Evolutionary conservation across 1,140 invertebrate genomes (phyloP).

Genomic region (Drosophila erecta): DNA sequence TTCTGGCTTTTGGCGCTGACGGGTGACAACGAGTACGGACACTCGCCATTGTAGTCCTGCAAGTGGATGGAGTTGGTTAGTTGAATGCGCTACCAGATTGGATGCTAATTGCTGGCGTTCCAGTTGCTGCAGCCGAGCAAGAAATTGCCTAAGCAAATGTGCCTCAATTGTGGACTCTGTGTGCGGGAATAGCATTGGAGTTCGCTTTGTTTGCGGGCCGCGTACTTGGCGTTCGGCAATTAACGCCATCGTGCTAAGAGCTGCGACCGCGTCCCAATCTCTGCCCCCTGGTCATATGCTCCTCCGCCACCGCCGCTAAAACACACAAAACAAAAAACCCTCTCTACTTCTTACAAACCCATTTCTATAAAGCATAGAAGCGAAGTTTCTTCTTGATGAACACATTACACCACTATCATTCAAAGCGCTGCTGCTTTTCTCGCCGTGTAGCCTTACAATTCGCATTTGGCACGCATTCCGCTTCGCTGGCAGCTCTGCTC

Average conservation of each 20-base stretch:
- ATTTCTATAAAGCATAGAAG: too few relatives aligned
- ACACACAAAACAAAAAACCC: neutral
- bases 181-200: neutral
- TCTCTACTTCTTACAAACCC: too few relatives aligned
- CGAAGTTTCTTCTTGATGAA: too few relatives aligned
- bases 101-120: slow-evolving; percentile 23
- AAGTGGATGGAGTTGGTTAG: too few relatives aligned
- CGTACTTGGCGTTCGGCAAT: slow-evolving; percentile 71
- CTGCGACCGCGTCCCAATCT: slow-evolving; percentile 42
- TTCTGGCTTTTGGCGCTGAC: slow-evolving; percentile 97
- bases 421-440: neutral
- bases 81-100: too few relatives aligned
- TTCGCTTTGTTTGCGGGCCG: slow-evolving; percentile 57
- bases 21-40: slow-evolving; percentile 96
- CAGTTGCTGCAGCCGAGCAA: slow-evolving; percentile 47
- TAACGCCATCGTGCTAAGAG: slow-evolving; percentile 72
- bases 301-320: too few relatives aligned
- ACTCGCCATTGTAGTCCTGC: slow-evolving; percentile 87
- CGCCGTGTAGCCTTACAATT: slow-evolving; percentile 20
- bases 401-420: neutral
- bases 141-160: slow-evolving; percentile 60
- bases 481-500: slow-evolving; percentile 8
- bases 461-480: slow-evolving; percentile 65
- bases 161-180: slow-evolving; percentile 5
- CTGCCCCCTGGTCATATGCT: neutral